phyloP scores from a whole-genome alignment of 2,888 invertebrate genomes.

The Peribatodes rhomboidaria region DNA sequence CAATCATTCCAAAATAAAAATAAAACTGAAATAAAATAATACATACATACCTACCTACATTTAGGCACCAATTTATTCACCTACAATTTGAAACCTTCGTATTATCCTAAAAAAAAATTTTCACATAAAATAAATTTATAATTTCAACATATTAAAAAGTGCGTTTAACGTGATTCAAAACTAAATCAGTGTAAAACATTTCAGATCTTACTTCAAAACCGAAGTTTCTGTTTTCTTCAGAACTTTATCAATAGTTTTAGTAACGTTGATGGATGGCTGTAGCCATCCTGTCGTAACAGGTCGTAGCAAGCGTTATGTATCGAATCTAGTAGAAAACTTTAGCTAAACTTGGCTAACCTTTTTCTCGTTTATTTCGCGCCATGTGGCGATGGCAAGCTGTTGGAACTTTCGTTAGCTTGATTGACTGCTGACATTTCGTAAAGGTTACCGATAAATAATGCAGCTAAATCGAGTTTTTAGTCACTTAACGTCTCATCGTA shows the following conservation, averaged over 20 bases:
- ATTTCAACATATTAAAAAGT: too few relatives aligned
- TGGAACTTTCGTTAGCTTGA: slow-evolving; percentile 10
- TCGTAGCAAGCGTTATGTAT: slow-evolving; percentile 6
- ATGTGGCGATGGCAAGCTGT: slow-evolving; percentile 17
- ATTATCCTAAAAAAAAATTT: too few relatives aligned
- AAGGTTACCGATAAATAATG: slow-evolving; percentile 12
- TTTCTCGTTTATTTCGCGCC: slow-evolving; percentile 1
- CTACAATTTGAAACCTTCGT: too few relatives aligned
- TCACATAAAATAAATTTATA: too few relatives aligned
- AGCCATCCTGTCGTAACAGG: background rate
- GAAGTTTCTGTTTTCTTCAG: background rate
- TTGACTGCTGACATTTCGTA: slow-evolving; percentile 22
- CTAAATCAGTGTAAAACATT: too few relatives aligned
- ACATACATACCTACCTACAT: too few relatives aligned
- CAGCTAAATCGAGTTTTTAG: background rate
- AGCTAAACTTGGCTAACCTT: background rate
- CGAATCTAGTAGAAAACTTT: slow-evolving; percentile 17
- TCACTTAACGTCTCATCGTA: background rate
- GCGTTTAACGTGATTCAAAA: too few relatives aligned
- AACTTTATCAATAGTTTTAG: background rate
- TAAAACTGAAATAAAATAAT: too few relatives aligned
- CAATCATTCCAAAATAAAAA: too few relatives aligned
- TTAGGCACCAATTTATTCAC: too few relatives aligned
- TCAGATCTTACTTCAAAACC: background rate
- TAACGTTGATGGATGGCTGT: slow-evolving; percentile 1